These are phyloP conservation scores for Oryzias curvinotus DNA, from an alignment of 2,113 vertebrate genomes.

Conservation along the genomic window DNA sequence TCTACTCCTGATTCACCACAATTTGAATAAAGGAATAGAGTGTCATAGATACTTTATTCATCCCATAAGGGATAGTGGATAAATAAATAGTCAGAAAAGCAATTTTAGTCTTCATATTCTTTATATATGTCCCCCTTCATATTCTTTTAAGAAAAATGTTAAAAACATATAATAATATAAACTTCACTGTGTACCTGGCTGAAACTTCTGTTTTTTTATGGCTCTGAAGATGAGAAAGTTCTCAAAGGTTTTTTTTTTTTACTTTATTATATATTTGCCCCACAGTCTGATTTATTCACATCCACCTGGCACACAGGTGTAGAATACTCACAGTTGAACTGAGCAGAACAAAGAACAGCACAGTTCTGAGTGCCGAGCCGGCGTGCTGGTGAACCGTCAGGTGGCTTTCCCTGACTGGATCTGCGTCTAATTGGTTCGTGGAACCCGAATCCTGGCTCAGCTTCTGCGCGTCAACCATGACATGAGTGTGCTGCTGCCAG, in stretches of 20 bases:
- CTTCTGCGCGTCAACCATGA: conserved; percentile 50
- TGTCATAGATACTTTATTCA: too few species aligned
- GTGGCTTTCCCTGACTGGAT: conserved; percentile 3
- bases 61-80: too few species aligned
- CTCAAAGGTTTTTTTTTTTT: neutral
- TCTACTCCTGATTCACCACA: too few species aligned
- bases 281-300: conserved; percentile 19
- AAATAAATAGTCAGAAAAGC: too few species aligned
- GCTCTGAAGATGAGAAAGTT: neutral
- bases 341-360: conserved; percentile 14
- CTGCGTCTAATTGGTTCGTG: conserved; percentile 32
- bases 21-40: too few species aligned
- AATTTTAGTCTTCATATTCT: too few species aligned
- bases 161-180: too few species aligned
- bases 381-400: conserved; percentile 9
- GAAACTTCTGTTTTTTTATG: neutral
- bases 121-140: too few species aligned
- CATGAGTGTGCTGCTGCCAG: conserved; percentile 45
- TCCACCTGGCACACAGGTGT: conserved; percentile 46
- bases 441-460: conserved; percentile 38
- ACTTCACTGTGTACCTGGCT: too few species aligned
- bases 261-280: conserved; percentile 17
- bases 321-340: conserved; percentile 29
- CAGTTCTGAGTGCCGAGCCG: conserved; percentile 11
- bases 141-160: too few species aligned